phyloP scores from a whole-genome alignment of 2,113 vertebrate genomes.

The Lathamus discolor region DNA sequence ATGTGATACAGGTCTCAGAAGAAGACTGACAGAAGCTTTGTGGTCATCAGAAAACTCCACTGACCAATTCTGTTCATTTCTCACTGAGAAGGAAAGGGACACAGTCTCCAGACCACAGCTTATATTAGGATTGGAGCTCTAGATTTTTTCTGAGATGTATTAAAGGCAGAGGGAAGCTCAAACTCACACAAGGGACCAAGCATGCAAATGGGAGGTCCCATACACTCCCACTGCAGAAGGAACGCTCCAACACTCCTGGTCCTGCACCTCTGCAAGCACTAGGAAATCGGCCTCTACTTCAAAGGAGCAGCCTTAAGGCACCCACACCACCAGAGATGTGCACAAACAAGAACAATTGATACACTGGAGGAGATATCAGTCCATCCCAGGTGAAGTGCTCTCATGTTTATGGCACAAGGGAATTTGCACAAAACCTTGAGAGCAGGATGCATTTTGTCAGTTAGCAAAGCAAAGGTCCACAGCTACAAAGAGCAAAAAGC shows the following conservation, averaged over 20 bases:
- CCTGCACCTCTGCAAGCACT: neutral
- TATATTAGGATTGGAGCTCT: neutral
- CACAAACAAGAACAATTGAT: neutral
- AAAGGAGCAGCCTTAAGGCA: constrained; percentile 1
- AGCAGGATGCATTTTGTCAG: neutral
- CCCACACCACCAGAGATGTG: neutral
- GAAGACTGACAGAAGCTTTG: neutral
- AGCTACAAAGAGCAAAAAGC: neutral
- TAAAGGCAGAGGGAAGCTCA: neutral
- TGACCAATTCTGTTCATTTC: neutral
- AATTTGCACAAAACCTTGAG: neutral
- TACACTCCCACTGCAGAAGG: neutral
- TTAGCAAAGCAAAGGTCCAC: neutral
- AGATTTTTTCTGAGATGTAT: neutral
- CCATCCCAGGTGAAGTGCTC: neutral
- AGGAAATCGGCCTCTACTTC: neutral
- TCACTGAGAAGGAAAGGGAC: neutral
- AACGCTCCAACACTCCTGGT: neutral
- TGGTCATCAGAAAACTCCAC: neutral
- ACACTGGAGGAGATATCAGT: neutral
- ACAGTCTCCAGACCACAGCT: neutral
- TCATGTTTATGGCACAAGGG: neutral
- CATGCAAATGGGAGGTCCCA: fast-evolving
- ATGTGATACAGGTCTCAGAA: neutral
- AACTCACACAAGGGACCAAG: neutral